Evolutionary conservation across 2,113 vertebrate genomes (phyloP).

Genomic region (Glaucomys volans): DNA sequence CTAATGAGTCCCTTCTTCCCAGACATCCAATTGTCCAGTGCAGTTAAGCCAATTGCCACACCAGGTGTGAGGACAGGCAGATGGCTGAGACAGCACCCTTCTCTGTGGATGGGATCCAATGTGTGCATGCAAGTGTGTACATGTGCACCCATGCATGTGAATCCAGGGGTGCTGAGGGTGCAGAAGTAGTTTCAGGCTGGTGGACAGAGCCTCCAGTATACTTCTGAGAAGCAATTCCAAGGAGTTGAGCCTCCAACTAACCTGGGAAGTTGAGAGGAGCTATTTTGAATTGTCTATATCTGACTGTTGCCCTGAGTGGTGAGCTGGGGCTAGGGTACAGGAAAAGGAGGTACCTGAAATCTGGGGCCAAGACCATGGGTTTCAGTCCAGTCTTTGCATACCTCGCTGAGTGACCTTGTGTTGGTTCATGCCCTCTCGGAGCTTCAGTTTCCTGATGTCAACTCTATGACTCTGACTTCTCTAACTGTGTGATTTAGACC

Average conservation of each 20-base stretch:
- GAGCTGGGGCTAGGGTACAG: background rate
- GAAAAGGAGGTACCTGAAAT: background rate
- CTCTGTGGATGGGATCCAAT: background rate
- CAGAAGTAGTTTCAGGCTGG: background rate
- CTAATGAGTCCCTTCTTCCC: background rate
- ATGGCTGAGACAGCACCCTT: background rate
- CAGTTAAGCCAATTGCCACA: background rate
- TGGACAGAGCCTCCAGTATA: background rate
- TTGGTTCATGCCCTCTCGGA: background rate
- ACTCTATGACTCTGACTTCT: background rate
- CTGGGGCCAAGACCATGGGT: background rate
- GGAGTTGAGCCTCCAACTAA: background rate
- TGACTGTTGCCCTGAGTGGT: background rate
- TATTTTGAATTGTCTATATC: background rate
- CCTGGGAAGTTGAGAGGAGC: background rate
- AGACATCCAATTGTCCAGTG: background rate
- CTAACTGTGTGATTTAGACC: background rate
- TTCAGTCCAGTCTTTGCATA: background rate
- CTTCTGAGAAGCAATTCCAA: background rate
- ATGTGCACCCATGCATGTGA: rapidly evolving
- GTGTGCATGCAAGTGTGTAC: rapidly evolving
- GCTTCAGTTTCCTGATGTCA: background rate
- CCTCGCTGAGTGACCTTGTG: background rate
- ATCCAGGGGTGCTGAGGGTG: background rate
- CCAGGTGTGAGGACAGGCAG: background rate